Conservation (phyloP, 2,797 vertebrate species). For the Peromyscus nudipes region DNA sequence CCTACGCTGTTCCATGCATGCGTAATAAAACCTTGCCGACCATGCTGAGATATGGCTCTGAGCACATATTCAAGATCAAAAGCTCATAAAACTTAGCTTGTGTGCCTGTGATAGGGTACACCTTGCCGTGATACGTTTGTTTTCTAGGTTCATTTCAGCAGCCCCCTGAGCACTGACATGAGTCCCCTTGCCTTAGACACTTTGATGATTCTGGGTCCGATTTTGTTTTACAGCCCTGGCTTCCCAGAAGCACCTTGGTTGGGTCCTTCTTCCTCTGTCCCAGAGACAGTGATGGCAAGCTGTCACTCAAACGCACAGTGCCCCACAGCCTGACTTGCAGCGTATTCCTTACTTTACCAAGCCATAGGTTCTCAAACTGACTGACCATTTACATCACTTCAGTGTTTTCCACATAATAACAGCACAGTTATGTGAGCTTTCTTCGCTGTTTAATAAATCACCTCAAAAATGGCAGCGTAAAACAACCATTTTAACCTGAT, state of each 20-base stretch:
- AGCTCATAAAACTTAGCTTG: neutral
- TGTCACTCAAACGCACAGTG: neutral
- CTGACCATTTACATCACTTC: neutral
- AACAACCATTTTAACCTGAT: too few species aligned
- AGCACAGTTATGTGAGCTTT: neutral
- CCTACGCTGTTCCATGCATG: neutral
- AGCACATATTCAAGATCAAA: neutral
- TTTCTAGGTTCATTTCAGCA: neutral
- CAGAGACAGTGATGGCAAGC: neutral
- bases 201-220: neutral
- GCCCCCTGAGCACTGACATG: neutral
- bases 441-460: too few species aligned
- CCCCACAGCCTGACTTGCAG: neutral
- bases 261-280: neutral
- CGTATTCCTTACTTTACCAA: neutral
- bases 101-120: neutral
- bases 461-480: too few species aligned
- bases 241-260: neutral
- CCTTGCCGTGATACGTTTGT: neutral
- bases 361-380: neutral
- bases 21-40: neutral
- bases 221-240: neutral
- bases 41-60: neutral
- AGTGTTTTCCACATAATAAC: too few species aligned
- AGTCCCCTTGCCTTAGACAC: neutral